Evolutionary conservation across 2,113 vertebrate species (phyloP), one percentile per base, ranked within the genome.

Genomic region (Neolamprologus longior): DNA sequence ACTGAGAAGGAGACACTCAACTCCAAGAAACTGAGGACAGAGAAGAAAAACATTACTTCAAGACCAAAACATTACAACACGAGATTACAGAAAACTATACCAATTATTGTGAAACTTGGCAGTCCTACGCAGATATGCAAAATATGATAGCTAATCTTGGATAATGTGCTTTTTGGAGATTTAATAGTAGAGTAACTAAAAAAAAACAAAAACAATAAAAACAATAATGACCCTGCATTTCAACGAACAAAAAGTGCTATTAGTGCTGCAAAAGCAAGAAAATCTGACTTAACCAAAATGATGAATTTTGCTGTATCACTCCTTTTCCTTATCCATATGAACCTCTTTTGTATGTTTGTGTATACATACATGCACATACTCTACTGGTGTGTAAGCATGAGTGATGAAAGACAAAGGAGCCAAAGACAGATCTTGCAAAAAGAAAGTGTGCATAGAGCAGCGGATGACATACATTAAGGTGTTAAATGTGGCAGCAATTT

Each of bases 1-100:
- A 99, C 97, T 33, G 96, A 98, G 96, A 98, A 99, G 95, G 98
- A 98, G 21, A 96, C 92, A 85, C 97, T 96, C 79, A 98, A 96
- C 95, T 98, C 98, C 95, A 98, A 95, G 96, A 99, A 99, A 83
- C 98, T 99, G 96, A 91, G 91, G 96, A 97, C 91, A 68, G 80
- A 89, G 78, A 93, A 91, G 78, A 93, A 94, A 93, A 89, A 92
- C 81, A 91, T 88, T 31, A 93, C 57, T 90, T 82, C 68, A 89
- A 92, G 83, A 86, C 86, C 83, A 90, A 93, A 91, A 90, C 90
- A 86, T 94, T 91, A 91, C 89, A 90, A 88, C 91, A 92, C 10
- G 35, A 88, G 89, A 90, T 92, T 89, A 82, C 54, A 90, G 84
- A 93, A 91, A 90, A 82, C 80, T 87, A 55, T 82, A 53, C 24